phyloP scores from a whole-genome alignment of 1,140 invertebrate genomes.

The Pseudoatta argentina region DNA sequence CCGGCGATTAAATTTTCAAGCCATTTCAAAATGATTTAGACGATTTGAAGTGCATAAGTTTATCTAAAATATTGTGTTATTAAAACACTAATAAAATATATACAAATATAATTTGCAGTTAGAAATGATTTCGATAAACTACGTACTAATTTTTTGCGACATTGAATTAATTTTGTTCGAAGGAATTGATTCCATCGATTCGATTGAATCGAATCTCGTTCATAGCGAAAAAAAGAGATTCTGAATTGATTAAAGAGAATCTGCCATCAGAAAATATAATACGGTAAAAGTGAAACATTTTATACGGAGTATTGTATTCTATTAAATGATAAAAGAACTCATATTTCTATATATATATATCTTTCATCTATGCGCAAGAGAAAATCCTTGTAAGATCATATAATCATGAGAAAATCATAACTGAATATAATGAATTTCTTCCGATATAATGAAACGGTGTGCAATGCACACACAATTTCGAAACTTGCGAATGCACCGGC shows the following conservation, averaged over 20 bases:
- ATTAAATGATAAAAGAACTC: not conserved
- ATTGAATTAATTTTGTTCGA: not conserved
- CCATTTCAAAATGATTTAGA: not conserved
- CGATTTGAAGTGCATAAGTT: not conserved
- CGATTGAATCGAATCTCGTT: not conserved
- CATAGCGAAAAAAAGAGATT: not conserved
- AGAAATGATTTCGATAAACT: not conserved
- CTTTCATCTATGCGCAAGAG: not conserved
- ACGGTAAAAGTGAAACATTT: slow-evolving; percentile 3
- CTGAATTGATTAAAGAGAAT: not conserved
- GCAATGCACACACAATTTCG: slow-evolving; percentile 39
- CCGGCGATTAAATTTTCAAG: not conserved
- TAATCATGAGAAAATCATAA: slow-evolving; percentile 22
- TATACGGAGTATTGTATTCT: not conserved
- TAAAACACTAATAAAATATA: not conserved
- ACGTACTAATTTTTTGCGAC: not conserved
- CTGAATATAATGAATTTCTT: slow-evolving; percentile 34
- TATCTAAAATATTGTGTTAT: slow-evolving; percentile 8
- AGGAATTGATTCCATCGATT: not conserved
- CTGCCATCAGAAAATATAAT: slow-evolving; percentile 7
- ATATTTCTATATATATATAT: not conserved
- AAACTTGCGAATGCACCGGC: slow-evolving; percentile 14
- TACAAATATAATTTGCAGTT: not conserved
- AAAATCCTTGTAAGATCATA: not conserved
- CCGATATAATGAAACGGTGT: slow-evolving; percentile 34